A percentile compares a stretch with the other conserved stretches of the same genome.
phyloP scores from a whole-genome alignment of 2,113 vertebrate species.

The Tiliqua scincoides region DNA sequence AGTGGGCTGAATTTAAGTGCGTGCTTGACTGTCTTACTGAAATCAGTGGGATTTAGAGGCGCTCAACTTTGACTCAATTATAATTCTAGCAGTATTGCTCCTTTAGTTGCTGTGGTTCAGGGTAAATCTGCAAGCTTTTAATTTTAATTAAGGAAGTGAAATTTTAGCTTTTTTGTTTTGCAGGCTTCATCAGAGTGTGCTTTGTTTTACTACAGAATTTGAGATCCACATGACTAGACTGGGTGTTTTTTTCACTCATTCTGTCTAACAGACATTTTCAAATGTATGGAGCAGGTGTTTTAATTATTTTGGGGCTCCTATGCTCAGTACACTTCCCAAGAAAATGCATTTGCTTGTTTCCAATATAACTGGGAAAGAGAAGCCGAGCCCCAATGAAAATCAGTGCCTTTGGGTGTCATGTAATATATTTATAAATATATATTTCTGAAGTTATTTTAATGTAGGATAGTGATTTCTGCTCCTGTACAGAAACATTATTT shows the following conservation, averaged over 20 bases:
- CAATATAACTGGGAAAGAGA: conserved; percentile 65
- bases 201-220: conserved; percentile 75
- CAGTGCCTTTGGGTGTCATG: conserved; percentile 80
- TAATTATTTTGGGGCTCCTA: conserved; percentile 64
- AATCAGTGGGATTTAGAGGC: conserved; percentile 4
- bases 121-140: conserved; percentile 62
- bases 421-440: conserved; percentile 62
- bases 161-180: conserved; percentile 75
- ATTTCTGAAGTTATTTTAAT: conserved; percentile 73
- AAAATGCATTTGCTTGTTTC: conserved; percentile 65
- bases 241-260: conserved; percentile 45
- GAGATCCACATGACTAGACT: conserved; percentile 70
- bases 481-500: conserved; percentile 53
- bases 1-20: conserved; percentile 4
- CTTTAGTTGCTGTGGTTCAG: conserved; percentile 40
- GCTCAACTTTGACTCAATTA: conserved; percentile 39
- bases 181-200: conserved; percentile 76
- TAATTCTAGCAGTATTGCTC: conserved; percentile 71
- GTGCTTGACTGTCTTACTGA: conserved; percentile 11
- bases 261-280: not conserved
- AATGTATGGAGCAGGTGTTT: conserved; percentile 61
- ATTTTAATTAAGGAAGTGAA: conserved; percentile 70
- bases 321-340: conserved; percentile 54
- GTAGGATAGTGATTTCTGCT: conserved; percentile 52
- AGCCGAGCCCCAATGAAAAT: conserved; percentile 70